Evolutionary conservation across 2,888 invertebrate species (phyloP).

Genomic region (Himalopsyche japonica): DNA sequence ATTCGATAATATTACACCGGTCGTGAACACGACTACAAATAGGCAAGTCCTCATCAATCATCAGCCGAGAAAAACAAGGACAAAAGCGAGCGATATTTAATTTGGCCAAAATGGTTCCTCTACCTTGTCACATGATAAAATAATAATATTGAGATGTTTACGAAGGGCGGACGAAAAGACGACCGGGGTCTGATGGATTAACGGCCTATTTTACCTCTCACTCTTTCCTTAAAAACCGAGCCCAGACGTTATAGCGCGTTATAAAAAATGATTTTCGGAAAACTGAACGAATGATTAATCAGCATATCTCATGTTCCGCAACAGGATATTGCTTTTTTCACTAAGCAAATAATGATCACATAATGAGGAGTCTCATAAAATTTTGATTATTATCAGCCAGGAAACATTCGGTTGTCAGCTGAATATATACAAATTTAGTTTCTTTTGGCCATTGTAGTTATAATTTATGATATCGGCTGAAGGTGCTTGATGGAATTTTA

Average conservation of each 20-base stretch:
- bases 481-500: too few species aligned
- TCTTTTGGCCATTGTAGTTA: too few species aligned
- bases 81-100: not conserved
- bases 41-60: not conserved
- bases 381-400: too few species aligned
- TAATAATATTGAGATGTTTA: not conserved
- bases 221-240: not conserved
- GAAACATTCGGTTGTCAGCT: too few species aligned
- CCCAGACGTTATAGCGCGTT: not conserved
- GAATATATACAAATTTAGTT: too few species aligned
- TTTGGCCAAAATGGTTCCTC: not conserved
- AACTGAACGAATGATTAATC: not conserved
- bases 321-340: not conserved
- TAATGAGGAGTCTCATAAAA: too few species aligned
- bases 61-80: not conserved
- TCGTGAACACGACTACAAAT: not conserved
- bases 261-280: not conserved
- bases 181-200: not conserved
- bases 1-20: too few species aligned
- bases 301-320: not conserved
- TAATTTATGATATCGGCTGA: too few species aligned
- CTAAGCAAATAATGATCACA: too few species aligned
- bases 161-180: not conserved
- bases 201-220: not conserved
- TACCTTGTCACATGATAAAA: not conserved